These are phyloP conservation scores for human DNA, from an alignment of 2,113 vertebrate species.

Conservation along the genomic window DNA sequence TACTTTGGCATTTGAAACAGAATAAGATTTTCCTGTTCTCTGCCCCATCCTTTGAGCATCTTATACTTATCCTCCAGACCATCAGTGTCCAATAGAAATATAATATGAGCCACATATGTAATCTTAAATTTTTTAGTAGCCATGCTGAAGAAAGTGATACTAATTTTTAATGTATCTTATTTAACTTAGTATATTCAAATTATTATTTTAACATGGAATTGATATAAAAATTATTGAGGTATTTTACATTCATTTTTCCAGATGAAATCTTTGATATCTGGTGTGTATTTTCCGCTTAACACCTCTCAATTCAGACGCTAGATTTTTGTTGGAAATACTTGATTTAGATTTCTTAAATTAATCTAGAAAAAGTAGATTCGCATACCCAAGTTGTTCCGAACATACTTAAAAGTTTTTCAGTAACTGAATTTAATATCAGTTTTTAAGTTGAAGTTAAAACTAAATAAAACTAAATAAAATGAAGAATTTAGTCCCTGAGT, in stretches of 20 bases:
- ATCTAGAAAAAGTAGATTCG: background rate
- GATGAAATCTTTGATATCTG: background rate
- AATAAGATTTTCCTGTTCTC: background rate
- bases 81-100: background rate
- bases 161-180: background rate
- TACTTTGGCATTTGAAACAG: background rate
- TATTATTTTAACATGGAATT: background rate
- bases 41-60: background rate
- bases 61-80: background rate
- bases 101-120: background rate
- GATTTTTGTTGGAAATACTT: conserved; percentile 31
- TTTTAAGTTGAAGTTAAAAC: conserved; percentile 23
- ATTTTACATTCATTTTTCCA: background rate
- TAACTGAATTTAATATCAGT: background rate
- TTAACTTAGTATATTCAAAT: background rate
- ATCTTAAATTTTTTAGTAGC: background rate
- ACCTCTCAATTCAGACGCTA: background rate
- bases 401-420: background rate
- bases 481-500: background rate
- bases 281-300: background rate
- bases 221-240: background rate
- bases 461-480: background rate
- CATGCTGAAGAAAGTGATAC: background rate
- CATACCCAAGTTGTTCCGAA: background rate
- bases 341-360: background rate